Conservation (phyloP, 1,140 invertebrate species). For the Eriosoma lanigerum region DNA sequence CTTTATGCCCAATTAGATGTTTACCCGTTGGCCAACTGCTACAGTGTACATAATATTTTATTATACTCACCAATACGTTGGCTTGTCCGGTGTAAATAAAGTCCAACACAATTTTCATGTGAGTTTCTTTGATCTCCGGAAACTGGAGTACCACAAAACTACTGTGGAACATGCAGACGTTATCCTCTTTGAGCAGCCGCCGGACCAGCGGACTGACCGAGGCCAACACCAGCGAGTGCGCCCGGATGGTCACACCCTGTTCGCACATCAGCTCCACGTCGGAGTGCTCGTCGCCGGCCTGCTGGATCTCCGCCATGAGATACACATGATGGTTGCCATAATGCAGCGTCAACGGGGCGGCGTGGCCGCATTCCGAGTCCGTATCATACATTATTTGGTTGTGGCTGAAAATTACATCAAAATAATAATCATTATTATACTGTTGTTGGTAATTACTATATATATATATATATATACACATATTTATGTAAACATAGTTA, state of each 20-base stretch:
- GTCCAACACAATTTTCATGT: conserved; percentile 76
- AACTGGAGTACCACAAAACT: conserved; percentile 67
- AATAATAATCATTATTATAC: too few species aligned
- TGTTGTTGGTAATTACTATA: too few species aligned
- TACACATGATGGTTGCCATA: conserved; percentile 87
- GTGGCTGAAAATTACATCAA: not conserved
- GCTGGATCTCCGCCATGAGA: conserved; percentile 80
- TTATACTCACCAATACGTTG: conserved; percentile 70
- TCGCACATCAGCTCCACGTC: conserved; percentile 80
- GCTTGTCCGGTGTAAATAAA: conserved; percentile 83
- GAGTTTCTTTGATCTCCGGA: conserved; percentile 74
- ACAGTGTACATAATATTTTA: too few species aligned
- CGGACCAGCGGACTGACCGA: conserved; percentile 79
- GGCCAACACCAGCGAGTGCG: conserved; percentile 73
- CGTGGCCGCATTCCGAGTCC: conserved; percentile 57
- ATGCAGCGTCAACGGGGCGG: conserved; percentile 78
- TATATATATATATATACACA: too few species aligned
- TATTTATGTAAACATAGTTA: too few species aligned
- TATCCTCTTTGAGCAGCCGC: conserved; percentile 70
- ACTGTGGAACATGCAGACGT: conserved; percentile 62
- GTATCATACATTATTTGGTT: conserved; percentile 42
- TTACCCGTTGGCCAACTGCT: too few species aligned
- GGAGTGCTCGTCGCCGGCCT: conserved; percentile 75
- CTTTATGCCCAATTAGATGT: too few species aligned
- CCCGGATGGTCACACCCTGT: conserved; percentile 52